Percentiles rank a stretch among this genome's conserved stretches.
Conservation (phyloP, 2,113 vertebrate genomes). For the Serinus canaria region DNA sequence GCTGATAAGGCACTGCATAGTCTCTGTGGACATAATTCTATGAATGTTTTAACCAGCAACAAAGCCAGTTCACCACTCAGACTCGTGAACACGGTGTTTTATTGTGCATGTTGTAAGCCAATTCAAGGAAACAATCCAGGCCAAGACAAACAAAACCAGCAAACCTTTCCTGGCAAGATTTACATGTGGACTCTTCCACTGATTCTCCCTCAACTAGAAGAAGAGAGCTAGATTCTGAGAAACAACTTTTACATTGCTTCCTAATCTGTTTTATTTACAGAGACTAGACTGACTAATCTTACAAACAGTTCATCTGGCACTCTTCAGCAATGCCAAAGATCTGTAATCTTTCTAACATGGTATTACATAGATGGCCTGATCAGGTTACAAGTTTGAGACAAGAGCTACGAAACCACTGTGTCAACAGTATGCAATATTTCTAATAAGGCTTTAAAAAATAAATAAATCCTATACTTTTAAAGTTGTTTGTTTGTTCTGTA, state of each 20-base stretch:
- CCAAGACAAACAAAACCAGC: background rate
- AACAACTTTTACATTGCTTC: background rate
- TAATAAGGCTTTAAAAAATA: background rate
- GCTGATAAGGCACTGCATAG: background rate
- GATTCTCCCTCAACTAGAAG: background rate
- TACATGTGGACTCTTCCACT: background rate
- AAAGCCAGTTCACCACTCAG: background rate
- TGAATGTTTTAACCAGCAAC: background rate
- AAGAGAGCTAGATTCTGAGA: background rate
- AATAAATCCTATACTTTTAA: background rate
- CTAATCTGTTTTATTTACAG: background rate
- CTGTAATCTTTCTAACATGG: background rate
- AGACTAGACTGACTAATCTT: background rate
- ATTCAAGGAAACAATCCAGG: background rate
- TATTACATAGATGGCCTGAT: background rate
- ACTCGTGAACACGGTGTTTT: background rate
- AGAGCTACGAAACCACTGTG: background rate
- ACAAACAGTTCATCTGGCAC: background rate
- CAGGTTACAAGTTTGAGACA: background rate
- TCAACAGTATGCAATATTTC: background rate
- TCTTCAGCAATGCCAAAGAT: background rate
- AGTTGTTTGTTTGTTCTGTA: background rate
- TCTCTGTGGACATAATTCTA: background rate
- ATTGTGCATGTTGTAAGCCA: background rate
- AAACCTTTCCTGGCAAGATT: background rate